Conservation (phyloP, 2,113 vertebrate genomes). For the Hemichromis elongatus region DNA sequence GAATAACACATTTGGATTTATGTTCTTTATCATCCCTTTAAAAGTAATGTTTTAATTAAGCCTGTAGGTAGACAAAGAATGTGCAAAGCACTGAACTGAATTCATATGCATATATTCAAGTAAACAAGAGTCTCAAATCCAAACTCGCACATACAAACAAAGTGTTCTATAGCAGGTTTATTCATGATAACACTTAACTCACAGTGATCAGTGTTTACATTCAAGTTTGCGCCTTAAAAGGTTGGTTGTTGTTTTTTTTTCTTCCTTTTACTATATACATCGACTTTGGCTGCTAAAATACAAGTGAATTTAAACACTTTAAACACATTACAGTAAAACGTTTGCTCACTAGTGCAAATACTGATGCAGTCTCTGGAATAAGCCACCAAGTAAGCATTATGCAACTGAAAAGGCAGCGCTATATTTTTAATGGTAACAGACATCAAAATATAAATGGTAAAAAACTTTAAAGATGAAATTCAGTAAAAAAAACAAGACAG, state of each 20-base stretch:
- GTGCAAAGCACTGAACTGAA: not conserved
- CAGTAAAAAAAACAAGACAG: not conserved
- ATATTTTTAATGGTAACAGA: not conserved
- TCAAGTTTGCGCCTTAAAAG: not conserved
- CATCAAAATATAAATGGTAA: not conserved
- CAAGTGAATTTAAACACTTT: not conserved
- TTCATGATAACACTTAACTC: not conserved
- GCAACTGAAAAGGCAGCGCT: constrained; percentile 7
- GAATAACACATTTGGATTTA: not conserved
- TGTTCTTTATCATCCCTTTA: not conserved
- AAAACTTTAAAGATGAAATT: not conserved
- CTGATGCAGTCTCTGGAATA: constrained; percentile 21
- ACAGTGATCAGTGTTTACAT: constrained; percentile 5
- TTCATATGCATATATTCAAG: not conserved
- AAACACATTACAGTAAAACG: not conserved
- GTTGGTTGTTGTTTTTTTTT: not conserved
- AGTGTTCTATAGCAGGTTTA: constrained; percentile 10
- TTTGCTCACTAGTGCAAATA: constrained; percentile 22
- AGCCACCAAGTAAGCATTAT: not conserved
- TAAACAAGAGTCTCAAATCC: not conserved
- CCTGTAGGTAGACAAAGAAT: not conserved
- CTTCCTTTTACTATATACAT: not conserved
- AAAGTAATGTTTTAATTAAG: not conserved
- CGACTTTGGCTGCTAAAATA: not conserved
- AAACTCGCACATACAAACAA: not conserved